These are phyloP conservation scores for Ypsolopha sequella DNA, from an alignment of 2,888 invertebrate species.

Conservation along the genomic window DNA sequence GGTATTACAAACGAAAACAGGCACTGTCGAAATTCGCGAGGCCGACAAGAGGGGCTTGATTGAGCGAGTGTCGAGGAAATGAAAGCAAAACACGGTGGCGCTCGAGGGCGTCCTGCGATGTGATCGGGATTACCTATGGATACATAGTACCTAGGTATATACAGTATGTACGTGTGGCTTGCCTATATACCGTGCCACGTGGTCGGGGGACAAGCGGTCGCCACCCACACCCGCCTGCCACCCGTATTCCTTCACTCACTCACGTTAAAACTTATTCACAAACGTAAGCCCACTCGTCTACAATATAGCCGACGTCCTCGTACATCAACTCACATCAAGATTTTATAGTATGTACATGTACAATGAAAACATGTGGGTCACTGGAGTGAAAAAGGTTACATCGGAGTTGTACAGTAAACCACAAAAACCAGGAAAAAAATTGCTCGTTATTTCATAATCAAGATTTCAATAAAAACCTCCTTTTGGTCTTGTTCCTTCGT, in stretches of 20 bases:
- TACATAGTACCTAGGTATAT: not conserved
- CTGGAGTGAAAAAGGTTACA: no score
- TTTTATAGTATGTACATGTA: no score
- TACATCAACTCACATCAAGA: no score
- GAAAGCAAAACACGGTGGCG: slow-evolving; percentile 29
- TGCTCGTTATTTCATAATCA: no score
- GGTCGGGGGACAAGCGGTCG: slow-evolving; percentile 27
- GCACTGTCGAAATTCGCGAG: slow-evolving; percentile 6
- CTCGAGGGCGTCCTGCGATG: slow-evolving; percentile 7
- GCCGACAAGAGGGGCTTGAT: slow-evolving; percentile 14
- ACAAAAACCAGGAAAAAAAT: no score
- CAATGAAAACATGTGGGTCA: no score
- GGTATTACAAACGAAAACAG: slow-evolving; percentile 6
- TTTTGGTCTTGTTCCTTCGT: no score
- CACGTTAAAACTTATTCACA: slow-evolving; percentile 7
- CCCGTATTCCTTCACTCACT: slow-evolving; percentile 22
- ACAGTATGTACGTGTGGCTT: slow-evolving; percentile 6
- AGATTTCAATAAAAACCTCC: no score
- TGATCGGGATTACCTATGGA: slow-evolving; percentile 5
- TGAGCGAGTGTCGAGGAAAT: slow-evolving; percentile 23
- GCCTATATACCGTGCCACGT: slow-evolving; percentile 21
- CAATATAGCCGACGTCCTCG: no score
- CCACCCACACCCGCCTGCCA: slow-evolving; percentile 22
- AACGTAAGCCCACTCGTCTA: not conserved
- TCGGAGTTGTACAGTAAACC: no score